Percentiles rank a stretch among this genome's conserved stretches.
Evolutionary conservation across 2,888 invertebrate species (phyloP).

Genomic region (Lepidocyrtinus sp.): DNA sequence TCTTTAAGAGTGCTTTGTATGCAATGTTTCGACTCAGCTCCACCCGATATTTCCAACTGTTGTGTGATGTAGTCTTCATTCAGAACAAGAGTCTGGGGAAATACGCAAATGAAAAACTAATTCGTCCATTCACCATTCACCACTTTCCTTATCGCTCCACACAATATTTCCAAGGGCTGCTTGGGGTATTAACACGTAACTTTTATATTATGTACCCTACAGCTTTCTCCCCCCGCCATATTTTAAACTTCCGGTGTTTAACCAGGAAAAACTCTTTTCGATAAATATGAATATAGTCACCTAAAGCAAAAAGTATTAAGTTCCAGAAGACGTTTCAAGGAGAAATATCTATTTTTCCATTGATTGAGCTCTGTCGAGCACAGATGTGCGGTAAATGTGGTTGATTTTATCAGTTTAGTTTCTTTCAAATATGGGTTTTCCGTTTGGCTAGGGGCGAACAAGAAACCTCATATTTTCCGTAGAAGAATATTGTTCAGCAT

Average conservation of each 20-base stretch:
- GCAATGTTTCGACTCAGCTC: too few relatives aligned
- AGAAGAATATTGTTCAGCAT: too few relatives aligned
- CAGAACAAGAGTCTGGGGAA: too few relatives aligned
- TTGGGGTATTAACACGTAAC: background rate
- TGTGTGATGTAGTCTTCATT: too few relatives aligned
- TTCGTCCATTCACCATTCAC: background rate
- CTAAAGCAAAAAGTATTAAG: too few relatives aligned
- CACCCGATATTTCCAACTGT: too few relatives aligned
- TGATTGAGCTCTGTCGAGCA: background rate
- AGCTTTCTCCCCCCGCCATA: background rate
- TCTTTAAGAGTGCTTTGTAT: too few relatives aligned
- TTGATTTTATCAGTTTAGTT: constrained; percentile 33
- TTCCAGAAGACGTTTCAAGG: too few relatives aligned
- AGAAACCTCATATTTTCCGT: too few relatives aligned
- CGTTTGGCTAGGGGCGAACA: too few relatives aligned
- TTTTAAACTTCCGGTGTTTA: background rate
- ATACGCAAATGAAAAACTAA: background rate
- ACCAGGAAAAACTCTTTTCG: background rate
- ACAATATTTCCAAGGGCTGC: background rate
- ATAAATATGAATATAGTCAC: too few relatives aligned
- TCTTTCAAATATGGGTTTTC: constrained; percentile 37
- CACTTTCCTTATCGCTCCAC: too few relatives aligned
- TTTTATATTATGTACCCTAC: background rate
- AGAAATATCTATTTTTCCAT: background rate
- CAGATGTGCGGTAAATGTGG: constrained; percentile 21